phyloP scores from a whole-genome alignment of 2,797 vertebrate species.

The Scyliorhinus canicula region DNA sequence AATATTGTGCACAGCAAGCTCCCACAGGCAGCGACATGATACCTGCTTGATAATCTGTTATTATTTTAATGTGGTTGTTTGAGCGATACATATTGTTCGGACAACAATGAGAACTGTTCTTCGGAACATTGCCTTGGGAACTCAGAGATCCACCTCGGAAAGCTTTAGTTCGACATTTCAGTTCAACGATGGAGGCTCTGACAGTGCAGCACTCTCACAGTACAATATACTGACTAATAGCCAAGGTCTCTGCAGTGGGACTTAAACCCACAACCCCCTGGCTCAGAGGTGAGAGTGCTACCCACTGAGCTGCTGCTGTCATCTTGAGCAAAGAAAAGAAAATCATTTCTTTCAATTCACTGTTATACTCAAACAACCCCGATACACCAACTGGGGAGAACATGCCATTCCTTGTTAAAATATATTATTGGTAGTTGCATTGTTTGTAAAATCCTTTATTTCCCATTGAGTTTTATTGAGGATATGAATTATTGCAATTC shows the following conservation, averaged over 20 bases:
- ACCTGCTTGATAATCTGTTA: too few relatives aligned
- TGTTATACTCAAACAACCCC: neutral
- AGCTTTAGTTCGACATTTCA: neutral
- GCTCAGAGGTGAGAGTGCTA: too few relatives aligned
- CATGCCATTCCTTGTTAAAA: neutral
- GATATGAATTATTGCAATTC: neutral
- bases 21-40: too few relatives aligned
- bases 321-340: neutral
- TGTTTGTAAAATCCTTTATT: neutral
- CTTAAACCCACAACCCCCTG: neutral
- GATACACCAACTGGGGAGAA: neutral
- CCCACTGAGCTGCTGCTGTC: neutral
- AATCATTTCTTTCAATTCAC: neutral
- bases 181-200: neutral
- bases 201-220: neutral
- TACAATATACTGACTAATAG: too few relatives aligned
- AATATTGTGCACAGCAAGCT: too few relatives aligned
- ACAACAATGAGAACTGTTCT: neutral
- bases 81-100: neutral
- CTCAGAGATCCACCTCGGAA: neutral
- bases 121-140: neutral
- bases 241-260: too few relatives aligned
- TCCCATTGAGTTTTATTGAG: neutral
- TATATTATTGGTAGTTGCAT: neutral
- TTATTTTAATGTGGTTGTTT: neutral